Percentiles rank a stretch among this genome's conserved stretches.
These are phyloP conservation scores for Xestia c-nigrum DNA, from an alignment of 2,888 invertebrate species.

Conservation along the genomic window DNA sequence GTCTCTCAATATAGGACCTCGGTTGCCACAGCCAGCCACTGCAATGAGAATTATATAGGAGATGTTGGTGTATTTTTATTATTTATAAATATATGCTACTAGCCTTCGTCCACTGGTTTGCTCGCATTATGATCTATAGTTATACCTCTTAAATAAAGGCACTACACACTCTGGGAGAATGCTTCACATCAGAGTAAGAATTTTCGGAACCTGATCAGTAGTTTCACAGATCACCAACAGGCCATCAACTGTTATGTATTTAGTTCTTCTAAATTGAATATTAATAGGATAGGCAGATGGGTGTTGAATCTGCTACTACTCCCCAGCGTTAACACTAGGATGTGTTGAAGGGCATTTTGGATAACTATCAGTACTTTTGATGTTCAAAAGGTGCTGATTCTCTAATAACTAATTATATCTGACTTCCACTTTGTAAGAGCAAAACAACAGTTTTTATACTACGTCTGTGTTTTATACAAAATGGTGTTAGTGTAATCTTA, in stretches of 20 bases:
- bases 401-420: not conserved
- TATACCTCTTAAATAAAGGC: too few species aligned
- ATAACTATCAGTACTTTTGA: not conserved
- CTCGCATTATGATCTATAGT: not conserved
- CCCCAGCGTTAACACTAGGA: not conserved
- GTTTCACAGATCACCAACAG: too few species aligned
- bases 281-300: too few species aligned
- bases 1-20: slow-evolving; percentile 73
- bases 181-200: too few species aligned
- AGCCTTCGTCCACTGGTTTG: not conserved
- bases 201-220: too few species aligned
- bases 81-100: too few species aligned
- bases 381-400: not conserved
- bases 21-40: slow-evolving; percentile 88
- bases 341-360: not conserved
- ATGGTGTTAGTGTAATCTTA: slow-evolving; percentile 22
- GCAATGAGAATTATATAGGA: slow-evolving; percentile 66
- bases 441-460: not conserved
- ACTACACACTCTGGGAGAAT: too few species aligned
- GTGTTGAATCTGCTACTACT: not conserved
- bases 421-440: not conserved
- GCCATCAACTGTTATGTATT: too few species aligned
- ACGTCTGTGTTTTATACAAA: too few species aligned
- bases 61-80: not conserved
- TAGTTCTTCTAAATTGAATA: too few species aligned